Percentiles rank a stretch among this genome's conserved stretches.
Conservation (phyloP, 1,140 invertebrate species). For the Trypoxylus dichotomus region DNA sequence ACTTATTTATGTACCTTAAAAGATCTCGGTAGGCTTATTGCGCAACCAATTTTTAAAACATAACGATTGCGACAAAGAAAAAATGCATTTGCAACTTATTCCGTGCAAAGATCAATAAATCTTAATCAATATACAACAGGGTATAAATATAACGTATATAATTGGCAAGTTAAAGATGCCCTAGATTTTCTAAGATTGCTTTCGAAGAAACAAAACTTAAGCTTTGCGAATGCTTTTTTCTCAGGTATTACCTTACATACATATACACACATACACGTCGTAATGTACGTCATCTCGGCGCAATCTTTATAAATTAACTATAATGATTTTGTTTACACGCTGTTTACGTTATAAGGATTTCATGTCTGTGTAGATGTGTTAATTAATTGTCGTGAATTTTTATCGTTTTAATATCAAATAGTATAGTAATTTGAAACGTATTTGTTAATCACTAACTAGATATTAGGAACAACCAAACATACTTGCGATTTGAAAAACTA, state of each 20-base stretch:
- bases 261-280: too few species aligned
- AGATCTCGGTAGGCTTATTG: neutral
- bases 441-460: too few species aligned
- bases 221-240: too few species aligned
- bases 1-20: neutral
- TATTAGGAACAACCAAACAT: too few species aligned
- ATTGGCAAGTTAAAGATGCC: too few species aligned
- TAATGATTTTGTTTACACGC: conserved; percentile 1
- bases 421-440: too few species aligned
- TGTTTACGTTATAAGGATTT: neutral
- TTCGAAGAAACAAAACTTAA: too few species aligned
- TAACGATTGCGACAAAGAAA: neutral
- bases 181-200: too few species aligned
- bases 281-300: neutral
- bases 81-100: neutral
- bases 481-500: neutral
- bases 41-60: neutral
- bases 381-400: neutral
- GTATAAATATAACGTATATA: neutral
- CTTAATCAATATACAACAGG: neutral
- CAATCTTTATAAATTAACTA: neutral
- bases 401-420: neutral
- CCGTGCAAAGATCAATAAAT: neutral
- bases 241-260: too few species aligned
- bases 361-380: neutral